A percentile compares a stretch with the other conserved stretches of the same genome.
Evolutionary conservation across 2,797 vertebrate genomes (phyloP).

Genomic region (Aphelocoma californica): DNA sequence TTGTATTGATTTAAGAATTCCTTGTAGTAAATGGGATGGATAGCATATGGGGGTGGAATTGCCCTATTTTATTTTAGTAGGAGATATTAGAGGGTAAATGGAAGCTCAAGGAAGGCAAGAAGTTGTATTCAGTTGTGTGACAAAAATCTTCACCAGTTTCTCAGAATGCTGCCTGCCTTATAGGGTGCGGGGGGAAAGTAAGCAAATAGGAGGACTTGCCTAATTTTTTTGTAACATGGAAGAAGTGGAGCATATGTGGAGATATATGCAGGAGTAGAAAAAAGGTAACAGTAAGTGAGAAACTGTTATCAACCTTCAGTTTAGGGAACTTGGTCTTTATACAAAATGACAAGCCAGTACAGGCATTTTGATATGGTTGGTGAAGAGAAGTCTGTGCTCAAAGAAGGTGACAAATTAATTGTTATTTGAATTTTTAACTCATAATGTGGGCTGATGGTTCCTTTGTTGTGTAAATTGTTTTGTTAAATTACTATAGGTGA

Average conservation of each 20-base stretch:
- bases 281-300: not conserved
- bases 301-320: not conserved
- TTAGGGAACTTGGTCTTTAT: not conserved
- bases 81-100: not conserved
- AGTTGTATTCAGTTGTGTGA: not conserved
- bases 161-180: not conserved
- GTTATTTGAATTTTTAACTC: not conserved
- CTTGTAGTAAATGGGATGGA: not conserved
- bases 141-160: not conserved
- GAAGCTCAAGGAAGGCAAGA: not conserved
- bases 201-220: not conserved
- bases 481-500: constrained; percentile 79
- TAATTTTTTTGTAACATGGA: not conserved
- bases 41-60: not conserved
- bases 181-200: not conserved
- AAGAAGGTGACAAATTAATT: not conserved
- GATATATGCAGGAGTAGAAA: not conserved
- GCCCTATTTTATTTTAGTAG: not conserved
- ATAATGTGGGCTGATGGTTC: not conserved
- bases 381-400: not conserved
- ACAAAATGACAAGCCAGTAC: not conserved
- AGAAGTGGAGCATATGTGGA: fast-evolving
- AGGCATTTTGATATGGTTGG: not conserved
- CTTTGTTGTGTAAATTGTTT: not conserved
- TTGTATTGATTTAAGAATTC: not conserved